Conservation (phyloP, 2,113 vertebrate genomes). For the Amphilophus citrinellus region DNA sequence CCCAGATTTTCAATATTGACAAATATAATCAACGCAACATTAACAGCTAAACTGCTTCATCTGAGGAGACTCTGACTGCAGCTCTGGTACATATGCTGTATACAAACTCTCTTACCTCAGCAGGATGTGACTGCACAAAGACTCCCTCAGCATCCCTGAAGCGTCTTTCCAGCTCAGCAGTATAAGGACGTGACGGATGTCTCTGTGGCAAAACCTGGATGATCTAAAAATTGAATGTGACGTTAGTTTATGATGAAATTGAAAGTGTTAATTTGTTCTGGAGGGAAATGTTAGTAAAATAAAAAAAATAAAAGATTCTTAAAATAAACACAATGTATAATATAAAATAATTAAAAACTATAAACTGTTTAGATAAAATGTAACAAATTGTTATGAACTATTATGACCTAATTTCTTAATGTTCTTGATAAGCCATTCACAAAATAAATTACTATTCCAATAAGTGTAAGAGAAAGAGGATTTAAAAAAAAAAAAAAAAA, state of each 20-base stretch:
- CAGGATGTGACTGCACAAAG: constrained; percentile 68
- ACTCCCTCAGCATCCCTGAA: constrained; percentile 71
- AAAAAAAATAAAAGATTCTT: not conserved
- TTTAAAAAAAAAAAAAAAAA: too few relatives aligned
- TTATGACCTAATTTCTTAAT: not conserved
- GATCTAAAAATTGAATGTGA: constrained; percentile 64
- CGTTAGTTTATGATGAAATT: not conserved
- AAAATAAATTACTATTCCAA: not conserved
- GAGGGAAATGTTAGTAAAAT: not conserved
- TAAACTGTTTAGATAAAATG: not conserved
- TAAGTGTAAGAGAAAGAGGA: too few relatives aligned
- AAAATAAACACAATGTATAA: not conserved
- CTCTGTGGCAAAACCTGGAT: constrained; percentile 80
- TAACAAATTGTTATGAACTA: not conserved
- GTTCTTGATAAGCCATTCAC: not conserved
- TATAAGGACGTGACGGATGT: constrained; percentile 86
- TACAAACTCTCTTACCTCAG: constrained; percentile 62
- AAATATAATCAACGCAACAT: constrained; percentile 46
- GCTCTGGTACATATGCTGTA: not conserved
- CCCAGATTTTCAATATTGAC: not conserved
- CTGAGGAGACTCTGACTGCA: not conserved
- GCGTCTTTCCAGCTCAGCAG: constrained; percentile 79
- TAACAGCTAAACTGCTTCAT: constrained; percentile 3
- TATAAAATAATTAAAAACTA: not conserved
- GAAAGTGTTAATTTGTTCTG: not conserved